phyloP scores from a whole-genome alignment of 2,797 vertebrate genomes.

The Eleutherodactylus coqui region DNA sequence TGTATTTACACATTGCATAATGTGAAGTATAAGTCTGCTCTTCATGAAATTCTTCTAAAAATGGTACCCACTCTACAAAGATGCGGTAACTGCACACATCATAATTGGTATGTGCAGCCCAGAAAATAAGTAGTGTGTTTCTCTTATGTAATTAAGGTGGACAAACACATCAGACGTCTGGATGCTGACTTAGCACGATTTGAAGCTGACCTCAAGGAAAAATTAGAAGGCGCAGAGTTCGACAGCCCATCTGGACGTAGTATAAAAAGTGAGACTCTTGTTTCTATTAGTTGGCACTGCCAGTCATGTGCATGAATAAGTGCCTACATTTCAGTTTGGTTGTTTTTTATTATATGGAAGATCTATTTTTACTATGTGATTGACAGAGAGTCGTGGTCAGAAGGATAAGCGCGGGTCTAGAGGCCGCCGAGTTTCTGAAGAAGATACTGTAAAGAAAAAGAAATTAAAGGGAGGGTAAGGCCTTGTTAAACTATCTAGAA shows the following conservation, averaged over 20 bases:
- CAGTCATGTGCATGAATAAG: neutral
- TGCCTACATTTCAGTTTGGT: no score
- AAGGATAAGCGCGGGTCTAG: constrained; percentile 90
- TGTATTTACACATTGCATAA: no score
- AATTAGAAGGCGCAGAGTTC: constrained; percentile 89
- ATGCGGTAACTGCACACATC: no score
- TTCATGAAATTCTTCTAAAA: no score
- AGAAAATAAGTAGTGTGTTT: neutral
- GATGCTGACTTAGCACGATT: constrained; percentile 95
- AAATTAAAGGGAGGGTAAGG: constrained; percentile 90
- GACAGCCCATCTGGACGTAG: constrained; percentile 82
- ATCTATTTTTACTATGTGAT: neutral
- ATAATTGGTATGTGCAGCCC: no score
- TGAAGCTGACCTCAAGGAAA: constrained; percentile 97
- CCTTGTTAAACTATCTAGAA: neutral
- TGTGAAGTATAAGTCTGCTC: neutral
- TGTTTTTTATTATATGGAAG: no score
- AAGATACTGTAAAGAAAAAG: constrained; percentile 93
- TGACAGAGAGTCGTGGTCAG: constrained; percentile 77
- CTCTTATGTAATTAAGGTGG: constrained; percentile 79
- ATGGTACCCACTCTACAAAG: no score
- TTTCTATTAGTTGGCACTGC: neutral
- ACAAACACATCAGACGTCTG: constrained; percentile 95
- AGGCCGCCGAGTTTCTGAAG: constrained; percentile 88
- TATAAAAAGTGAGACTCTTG: constrained; percentile 83